These are phyloP conservation scores for Phymatocera aterrima DNA, from an alignment of 2,888 invertebrate genomes.

Conservation along the genomic window DNA sequence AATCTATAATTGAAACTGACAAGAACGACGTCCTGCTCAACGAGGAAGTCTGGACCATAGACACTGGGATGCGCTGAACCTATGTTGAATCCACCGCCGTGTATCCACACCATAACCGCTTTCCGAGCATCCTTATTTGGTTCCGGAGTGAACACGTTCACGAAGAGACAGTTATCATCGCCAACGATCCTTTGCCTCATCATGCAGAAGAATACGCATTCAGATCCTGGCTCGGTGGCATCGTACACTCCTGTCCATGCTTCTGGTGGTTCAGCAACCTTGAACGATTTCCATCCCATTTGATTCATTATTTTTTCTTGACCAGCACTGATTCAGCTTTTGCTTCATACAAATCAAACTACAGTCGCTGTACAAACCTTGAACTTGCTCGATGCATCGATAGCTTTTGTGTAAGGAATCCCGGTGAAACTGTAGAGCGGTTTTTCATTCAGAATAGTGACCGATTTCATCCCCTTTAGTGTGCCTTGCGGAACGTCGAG, in stretches of 20 bases:
- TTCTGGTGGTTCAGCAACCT: constrained; percentile 63
- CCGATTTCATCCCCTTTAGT: constrained; percentile 63
- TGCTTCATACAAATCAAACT: neutral
- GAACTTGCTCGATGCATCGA: constrained; percentile 63
- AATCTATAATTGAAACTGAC: constrained; percentile 66
- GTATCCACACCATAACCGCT: constrained; percentile 67
- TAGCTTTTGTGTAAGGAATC: constrained; percentile 68
- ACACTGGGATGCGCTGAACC: constrained; percentile 53
- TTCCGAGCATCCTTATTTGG: constrained; percentile 61
- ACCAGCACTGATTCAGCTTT: neutral
- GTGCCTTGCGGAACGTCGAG: constrained; percentile 65
- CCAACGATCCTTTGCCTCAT: constrained; percentile 61
- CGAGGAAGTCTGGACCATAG: constrained; percentile 65
- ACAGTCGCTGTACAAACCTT: constrained; percentile 54
- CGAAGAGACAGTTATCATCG: constrained; percentile 65
- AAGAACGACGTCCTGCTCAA: constrained; percentile 67
- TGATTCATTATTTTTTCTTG: neutral
- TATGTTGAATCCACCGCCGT: constrained; percentile 57
- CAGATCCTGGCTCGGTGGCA: constrained; percentile 61
- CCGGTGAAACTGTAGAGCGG: constrained; percentile 68
- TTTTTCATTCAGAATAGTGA: constrained; percentile 58
- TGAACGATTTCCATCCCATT: neutral
- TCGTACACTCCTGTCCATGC: constrained; percentile 67
- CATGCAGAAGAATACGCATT: constrained; percentile 66
- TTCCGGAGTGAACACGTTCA: constrained; percentile 55